These are phyloP conservation scores for Tachuris rubrigastra DNA, from an alignment of 2,113 vertebrate genomes.

Conservation along the genomic window DNA sequence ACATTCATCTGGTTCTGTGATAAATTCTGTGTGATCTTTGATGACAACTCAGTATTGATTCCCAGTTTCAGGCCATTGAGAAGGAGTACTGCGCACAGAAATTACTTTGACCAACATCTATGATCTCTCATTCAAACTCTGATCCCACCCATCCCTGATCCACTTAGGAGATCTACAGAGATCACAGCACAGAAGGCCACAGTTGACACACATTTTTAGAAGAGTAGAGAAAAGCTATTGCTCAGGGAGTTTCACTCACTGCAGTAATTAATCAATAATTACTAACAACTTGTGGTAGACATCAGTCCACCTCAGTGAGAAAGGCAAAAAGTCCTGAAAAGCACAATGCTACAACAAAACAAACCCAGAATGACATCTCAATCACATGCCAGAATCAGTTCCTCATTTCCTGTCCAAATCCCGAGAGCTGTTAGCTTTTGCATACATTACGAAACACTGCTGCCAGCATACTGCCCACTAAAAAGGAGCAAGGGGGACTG, in stretches of 20 bases:
- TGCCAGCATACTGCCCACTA: neutral
- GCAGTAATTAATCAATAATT: neutral
- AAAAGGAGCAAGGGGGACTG: rapidly evolving
- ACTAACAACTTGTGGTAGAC: neutral
- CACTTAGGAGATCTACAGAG: neutral
- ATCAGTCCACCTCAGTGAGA: neutral
- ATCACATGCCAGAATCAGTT: rapidly evolving
- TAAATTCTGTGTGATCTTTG: neutral
- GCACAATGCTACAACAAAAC: neutral
- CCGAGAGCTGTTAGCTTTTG: neutral
- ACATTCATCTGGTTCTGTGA: neutral
- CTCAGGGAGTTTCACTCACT: neutral
- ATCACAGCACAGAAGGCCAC: neutral
- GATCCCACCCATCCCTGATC: neutral
- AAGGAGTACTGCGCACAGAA: neutral
- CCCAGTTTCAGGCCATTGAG: neutral
- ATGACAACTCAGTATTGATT: neutral
- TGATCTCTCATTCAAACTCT: neutral
- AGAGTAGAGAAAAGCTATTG: neutral
- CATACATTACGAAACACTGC: neutral
- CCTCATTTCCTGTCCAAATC: neutral
- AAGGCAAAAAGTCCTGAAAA: neutral
- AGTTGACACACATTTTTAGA: neutral
- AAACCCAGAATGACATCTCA: neutral
- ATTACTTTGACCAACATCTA: neutral